A percentile compares a stretch with the other conserved stretches of the same genome.
phyloP scores from a whole-genome alignment of 2,888 invertebrate genomes.

The Trachelus stipa region DNA sequence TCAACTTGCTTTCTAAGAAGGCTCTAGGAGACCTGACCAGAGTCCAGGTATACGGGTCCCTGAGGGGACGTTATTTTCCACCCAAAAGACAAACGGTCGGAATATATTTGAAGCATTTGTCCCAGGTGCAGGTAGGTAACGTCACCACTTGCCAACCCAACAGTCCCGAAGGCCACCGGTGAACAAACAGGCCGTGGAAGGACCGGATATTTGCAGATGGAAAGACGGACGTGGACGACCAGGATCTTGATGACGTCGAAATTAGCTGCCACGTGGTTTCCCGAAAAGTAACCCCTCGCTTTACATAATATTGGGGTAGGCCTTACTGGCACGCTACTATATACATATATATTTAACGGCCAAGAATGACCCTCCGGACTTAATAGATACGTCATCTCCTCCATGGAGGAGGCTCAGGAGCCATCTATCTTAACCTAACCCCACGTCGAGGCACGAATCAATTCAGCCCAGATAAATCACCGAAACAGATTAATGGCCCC shows the following conservation, averaged over 20 bases:
- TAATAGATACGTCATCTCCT: constrained; percentile 49
- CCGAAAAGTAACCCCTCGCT: neutral
- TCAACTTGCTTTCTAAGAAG: neutral
- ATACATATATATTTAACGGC: neutral
- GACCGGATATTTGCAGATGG: neutral
- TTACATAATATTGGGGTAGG: neutral
- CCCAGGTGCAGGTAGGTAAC: neutral
- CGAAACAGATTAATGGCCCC: constrained; percentile 46
- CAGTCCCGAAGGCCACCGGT: neutral
- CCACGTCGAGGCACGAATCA: constrained; percentile 49
- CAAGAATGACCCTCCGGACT: constrained; percentile 14
- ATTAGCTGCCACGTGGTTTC: neutral
- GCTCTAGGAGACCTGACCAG: neutral
- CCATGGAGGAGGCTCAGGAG: constrained; percentile 8
- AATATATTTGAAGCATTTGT: neutral
- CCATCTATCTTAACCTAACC: constrained; percentile 44
- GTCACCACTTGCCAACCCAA: neutral
- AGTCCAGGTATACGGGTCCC: neutral
- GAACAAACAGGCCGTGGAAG: neutral
- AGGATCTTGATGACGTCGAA: neutral
- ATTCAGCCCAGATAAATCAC: constrained; percentile 39
- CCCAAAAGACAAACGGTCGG: neutral
- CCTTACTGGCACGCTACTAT: neutral
- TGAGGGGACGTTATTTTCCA: neutral
- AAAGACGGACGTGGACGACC: neutral